phyloP scores from a whole-genome alignment of 2,888 invertebrate species.

The Proisotoma minuta region DNA sequence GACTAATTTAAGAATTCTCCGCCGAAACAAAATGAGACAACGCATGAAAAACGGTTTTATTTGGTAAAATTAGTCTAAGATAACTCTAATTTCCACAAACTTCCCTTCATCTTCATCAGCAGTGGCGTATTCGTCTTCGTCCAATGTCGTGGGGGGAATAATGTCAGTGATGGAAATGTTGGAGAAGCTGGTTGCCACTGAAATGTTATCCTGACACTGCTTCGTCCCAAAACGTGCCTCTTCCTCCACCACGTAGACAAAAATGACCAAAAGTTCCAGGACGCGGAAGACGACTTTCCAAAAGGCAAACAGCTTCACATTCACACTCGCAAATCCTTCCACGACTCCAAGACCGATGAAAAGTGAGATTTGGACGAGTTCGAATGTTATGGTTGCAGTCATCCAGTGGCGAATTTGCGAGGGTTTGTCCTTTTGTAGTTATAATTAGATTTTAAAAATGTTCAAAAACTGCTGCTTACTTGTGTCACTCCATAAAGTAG shows the following conservation, averaged over 20 bases:
- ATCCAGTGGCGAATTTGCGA: slow-evolving; percentile 19
- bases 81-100: too few relatives aligned
- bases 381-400: slow-evolving; percentile 21
- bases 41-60: too few relatives aligned
- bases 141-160: too few relatives aligned
- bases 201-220: background rate
- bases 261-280: slow-evolving; percentile 23
- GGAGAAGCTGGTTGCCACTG: background rate
- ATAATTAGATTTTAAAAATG: background rate
- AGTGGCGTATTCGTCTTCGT: too few relatives aligned
- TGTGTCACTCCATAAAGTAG: slow-evolving; percentile 17
- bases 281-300: slow-evolving; percentile 20
- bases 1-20: too few relatives aligned
- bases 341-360: slow-evolving; percentile 23
- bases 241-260: slow-evolving; percentile 18
- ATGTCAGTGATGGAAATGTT: background rate
- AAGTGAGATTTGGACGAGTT: slow-evolving; percentile 8
- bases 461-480: slow-evolving; percentile 15
- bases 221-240: too few relatives aligned
- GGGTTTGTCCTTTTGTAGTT: slow-evolving; percentile 4
- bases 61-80: too few relatives aligned
- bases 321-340: slow-evolving; percentile 12
- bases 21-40: too few relatives aligned
- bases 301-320: slow-evolving; percentile 17
- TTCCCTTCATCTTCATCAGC: too few relatives aligned